Evolutionary conservation across 2,888 invertebrate genomes (phyloP).

Genomic region (Apantesis nais): DNA sequence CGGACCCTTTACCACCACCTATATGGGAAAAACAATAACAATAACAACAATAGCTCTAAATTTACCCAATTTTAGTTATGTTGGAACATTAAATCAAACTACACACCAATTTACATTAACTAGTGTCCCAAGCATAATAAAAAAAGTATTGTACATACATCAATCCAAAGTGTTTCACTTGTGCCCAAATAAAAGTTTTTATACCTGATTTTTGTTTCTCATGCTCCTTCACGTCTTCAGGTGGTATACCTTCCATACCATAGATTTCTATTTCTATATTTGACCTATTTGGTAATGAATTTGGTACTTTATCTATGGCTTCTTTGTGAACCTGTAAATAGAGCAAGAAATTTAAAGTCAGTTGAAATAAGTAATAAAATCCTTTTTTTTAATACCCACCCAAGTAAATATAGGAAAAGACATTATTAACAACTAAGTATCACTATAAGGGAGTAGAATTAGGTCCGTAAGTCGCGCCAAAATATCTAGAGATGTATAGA

Average conservation of each 20-base stretch:
- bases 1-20: constrained; percentile 89
- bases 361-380: no score
- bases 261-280: constrained; percentile 99
- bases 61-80: constrained; percentile 47
- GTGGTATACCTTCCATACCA: constrained; percentile 99
- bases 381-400: no score
- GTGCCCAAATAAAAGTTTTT: constrained; percentile 62
- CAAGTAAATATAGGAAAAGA: constrained; percentile 55
- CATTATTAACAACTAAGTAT: constrained; percentile 59
- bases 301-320: constrained; percentile 99
- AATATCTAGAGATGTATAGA: constrained; percentile 73
- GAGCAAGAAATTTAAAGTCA: constrained; percentile 15
- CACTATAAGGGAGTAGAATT: constrained; percentile 65
- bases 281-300: constrained; percentile 98
- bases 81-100: constrained; percentile 57
- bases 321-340: constrained; percentile 97
- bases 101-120: constrained; percentile 73
- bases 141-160: constrained; percentile 76
- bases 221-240: constrained; percentile 97
- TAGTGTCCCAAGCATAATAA: constrained; percentile 72
- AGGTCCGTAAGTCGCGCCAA: constrained; percentile 68
- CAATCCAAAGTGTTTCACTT: constrained; percentile 67
- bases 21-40: constrained; percentile 53
- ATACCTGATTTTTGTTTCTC: constrained; percentile 93
- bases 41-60: constrained; percentile 16